These are phyloP conservation scores for Orycteropus afer DNA, from an alignment of 2,113 vertebrate species.

Conservation along the genomic window DNA sequence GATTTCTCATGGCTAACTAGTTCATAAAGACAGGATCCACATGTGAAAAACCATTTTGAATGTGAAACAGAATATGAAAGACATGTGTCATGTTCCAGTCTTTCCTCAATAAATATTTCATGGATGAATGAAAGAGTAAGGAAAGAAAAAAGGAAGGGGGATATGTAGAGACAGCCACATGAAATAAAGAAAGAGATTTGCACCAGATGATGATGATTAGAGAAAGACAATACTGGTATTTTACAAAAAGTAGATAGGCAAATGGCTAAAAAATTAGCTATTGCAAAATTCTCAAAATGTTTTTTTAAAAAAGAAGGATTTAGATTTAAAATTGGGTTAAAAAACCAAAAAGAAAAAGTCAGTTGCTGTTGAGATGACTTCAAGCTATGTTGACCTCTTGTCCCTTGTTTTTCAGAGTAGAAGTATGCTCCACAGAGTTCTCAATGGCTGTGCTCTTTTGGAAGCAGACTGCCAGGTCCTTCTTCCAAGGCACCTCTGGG, in stretches of 20 bases:
- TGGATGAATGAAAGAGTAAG: neutral
- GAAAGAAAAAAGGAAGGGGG: neutral
- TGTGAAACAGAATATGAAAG: neutral
- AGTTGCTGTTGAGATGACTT: neutral
- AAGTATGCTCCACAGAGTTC: neutral
- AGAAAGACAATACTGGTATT: neutral
- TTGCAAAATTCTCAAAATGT: neutral
- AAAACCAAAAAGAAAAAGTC: neutral
- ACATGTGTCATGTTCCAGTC: neutral
- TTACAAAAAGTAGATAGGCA: neutral
- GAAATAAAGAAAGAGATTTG: neutral
- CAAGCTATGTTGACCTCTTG: neutral
- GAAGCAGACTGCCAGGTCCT: neutral
- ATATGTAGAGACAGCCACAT: neutral
- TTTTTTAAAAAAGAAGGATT: neutral
- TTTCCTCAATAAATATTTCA: neutral
- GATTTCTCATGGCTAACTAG: neutral
- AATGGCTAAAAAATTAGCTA: neutral
- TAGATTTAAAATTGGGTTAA: neutral
- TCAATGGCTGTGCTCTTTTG: neutral
- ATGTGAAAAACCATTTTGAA: neutral
- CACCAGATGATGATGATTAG: neutral
- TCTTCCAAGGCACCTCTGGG: neutral
- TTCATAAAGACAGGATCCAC: constrained; percentile 14
- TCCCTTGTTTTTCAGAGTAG: neutral